These are phyloP conservation scores for Drosophila limbata DNA, from an alignment of 2,888 invertebrate genomes.

Conservation along the genomic window DNA sequence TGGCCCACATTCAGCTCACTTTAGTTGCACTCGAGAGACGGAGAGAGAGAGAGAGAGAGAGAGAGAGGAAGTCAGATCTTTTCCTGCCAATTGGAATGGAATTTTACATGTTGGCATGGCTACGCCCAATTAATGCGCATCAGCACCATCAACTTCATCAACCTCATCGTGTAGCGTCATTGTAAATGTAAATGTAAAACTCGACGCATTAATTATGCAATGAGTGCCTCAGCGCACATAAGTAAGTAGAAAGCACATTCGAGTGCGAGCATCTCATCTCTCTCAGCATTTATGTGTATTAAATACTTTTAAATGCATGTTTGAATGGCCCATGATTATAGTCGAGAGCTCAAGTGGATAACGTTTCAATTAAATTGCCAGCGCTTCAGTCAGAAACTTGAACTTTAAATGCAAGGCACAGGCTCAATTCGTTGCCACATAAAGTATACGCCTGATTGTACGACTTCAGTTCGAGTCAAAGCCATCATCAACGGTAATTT, in stretches of 20 bases:
- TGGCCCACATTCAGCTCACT: constrained; percentile 38
- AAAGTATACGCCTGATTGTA: constrained; percentile 50
- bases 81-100: constrained; percentile 33
- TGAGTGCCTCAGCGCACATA: constrained; percentile 27
- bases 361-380: constrained; percentile 62
- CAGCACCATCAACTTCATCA: constrained; percentile 26
- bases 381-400: constrained; percentile 27
- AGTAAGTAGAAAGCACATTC: constrained; percentile 8
- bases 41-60: background rate
- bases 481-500: constrained; percentile 32
- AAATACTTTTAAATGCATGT: constrained; percentile 59
- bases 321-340: constrained; percentile 39
- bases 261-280: constrained; percentile 6
- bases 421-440: constrained; percentile 35
- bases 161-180: constrained; percentile 55
- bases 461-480: constrained; percentile 21
- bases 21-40: constrained; percentile 4
- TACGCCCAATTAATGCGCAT: constrained; percentile 63
- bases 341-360: constrained; percentile 52
- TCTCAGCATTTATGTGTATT: constrained; percentile 59
- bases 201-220: constrained; percentile 74
- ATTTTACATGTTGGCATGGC: constrained; percentile 34
- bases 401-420: constrained; percentile 32
- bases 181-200: constrained; percentile 74
- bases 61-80: background rate